A percentile compares a stretch with the other conserved stretches of the same genome.
These are phyloP conservation scores for Riparia riparia DNA, from an alignment of 2,113 vertebrate species.

Conservation along the genomic window DNA sequence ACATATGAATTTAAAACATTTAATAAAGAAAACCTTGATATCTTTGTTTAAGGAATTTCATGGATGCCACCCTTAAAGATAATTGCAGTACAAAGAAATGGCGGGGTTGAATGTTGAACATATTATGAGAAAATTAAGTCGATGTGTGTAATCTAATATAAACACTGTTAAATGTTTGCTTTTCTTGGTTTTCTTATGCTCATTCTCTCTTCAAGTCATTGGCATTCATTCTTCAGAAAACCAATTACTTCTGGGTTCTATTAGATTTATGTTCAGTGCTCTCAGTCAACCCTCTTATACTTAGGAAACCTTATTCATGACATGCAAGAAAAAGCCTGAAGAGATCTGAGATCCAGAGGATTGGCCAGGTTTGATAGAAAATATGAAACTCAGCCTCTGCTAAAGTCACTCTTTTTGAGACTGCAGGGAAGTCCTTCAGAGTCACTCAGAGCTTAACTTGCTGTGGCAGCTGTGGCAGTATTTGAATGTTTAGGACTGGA, in stretches of 20 bases:
- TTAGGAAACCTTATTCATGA: background rate
- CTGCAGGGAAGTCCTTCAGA: background rate
- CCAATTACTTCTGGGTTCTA: background rate
- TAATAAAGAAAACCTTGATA: background rate
- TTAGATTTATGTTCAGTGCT: background rate
- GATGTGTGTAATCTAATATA: constrained; percentile 1
- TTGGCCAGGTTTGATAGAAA: background rate
- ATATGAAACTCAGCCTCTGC: background rate
- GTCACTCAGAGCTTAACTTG: background rate
- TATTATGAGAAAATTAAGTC: background rate
- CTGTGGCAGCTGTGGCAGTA: background rate
- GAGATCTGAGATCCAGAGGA: background rate
- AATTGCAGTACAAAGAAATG: background rate
- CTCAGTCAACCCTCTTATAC: background rate
- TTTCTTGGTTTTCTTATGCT: background rate
- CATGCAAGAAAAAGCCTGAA: background rate
- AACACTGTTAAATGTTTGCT: constrained; percentile 14
- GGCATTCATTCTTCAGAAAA: background rate
- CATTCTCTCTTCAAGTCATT: background rate
- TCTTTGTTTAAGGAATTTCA: background rate
- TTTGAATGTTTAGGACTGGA: background rate
- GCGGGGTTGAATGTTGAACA: background rate
- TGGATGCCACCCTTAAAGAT: background rate
- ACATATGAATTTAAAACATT: background rate
- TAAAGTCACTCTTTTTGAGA: background rate